Base-by-base conservation (phyloP, 1,140 invertebrate species). In the Trialeurodes vaporariorum region DNA sequence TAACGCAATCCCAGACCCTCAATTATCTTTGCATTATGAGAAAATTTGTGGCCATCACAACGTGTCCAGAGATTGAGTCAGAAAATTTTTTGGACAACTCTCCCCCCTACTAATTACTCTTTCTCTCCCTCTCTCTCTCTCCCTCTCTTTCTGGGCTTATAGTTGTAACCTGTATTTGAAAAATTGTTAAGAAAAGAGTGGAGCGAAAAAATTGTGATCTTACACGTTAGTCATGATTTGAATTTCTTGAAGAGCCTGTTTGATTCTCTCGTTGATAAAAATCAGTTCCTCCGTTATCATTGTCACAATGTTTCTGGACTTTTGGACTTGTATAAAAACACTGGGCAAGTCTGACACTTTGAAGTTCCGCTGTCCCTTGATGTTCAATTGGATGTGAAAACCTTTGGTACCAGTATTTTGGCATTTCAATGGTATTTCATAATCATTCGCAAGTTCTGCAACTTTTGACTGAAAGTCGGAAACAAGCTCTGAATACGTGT, bases 281-380 rank as follows among this genome's bases (percentile, higher is more conserved):
- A 92, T 81, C 68, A 96, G 75, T 71, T 87, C 84, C 72, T 86
- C 83, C 0, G 91, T 94, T 22, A 91, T 93, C 83, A 92, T 91
- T 12, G 84, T 85, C 21, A 90, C 76, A 12, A 77, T 79, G 63
- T 82, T 85, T 66, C 83, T 82, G 59, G 79, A 83, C 68, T 84
- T 84, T 66, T 83, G 80, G 17, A 88, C 86, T 77, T 90, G 82
- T 66, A 89, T 84, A 73, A 91, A 88, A 64, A 85, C 81, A 1
- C 79, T 72, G 1, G 90, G 86, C 25, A 88, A 77, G 70, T 87
- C 77, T 40, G 80, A 81, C n/a, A 81, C 73, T 68, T 81, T 78
- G 26, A 85, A 81, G 27, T 74, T 75, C 22, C 71, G 69, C 59
- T 75, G 75, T 64, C 76, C 74, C 13, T 79, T 79, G 25, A 80